Evolutionary conservation across 2,888 invertebrate genomes (phyloP).

Genomic region (Acrocyrtus sp.): DNA sequence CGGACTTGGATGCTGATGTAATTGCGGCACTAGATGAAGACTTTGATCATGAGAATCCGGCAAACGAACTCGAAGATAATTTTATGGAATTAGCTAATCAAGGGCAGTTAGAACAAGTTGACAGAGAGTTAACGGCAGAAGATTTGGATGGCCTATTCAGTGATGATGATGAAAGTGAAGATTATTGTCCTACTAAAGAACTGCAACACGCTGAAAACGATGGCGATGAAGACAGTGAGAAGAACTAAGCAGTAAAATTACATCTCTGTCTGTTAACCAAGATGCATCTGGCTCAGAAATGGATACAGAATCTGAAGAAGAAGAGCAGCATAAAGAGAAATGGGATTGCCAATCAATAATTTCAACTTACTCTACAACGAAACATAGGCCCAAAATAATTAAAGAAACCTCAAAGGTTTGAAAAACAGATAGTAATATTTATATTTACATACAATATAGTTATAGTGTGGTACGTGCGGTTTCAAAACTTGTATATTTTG

Average conservation of each 20-base stretch:
- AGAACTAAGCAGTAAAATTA: constrained; percentile 56
- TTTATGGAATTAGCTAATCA: constrained; percentile 85
- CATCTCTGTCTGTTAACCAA: constrained; percentile 49
- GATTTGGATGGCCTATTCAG: constrained; percentile 51
- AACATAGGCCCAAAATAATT: constrained; percentile 92
- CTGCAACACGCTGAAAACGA: too few relatives aligned
- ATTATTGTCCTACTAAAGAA: too few relatives aligned
- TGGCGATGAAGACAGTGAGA: too few relatives aligned
- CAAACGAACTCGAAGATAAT: constrained; percentile 90
- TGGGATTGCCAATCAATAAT: constrained; percentile 95
- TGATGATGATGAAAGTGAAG: constrained; percentile 84
- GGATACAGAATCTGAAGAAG: constrained; percentile 30
- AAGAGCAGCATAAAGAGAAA: constrained; percentile 71
- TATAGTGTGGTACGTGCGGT: too few relatives aligned
- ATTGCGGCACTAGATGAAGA: constrained; percentile 94
- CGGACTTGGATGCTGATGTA: constrained; percentile 87
- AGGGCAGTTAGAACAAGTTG: constrained; percentile 6
- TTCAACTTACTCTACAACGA: constrained; percentile 89
- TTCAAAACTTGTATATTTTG: too few relatives aligned
- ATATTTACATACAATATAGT: too few relatives aligned
- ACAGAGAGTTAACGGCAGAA: constrained; percentile 34
- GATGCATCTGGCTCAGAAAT: constrained; percentile 65
- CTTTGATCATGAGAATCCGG: constrained; percentile 84
- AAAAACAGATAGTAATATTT: too few relatives aligned
- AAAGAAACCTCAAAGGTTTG: constrained; percentile 75